Evolutionary conservation across 2,888 invertebrate genomes (phyloP).

Genomic region (Unio delphinus): DNA sequence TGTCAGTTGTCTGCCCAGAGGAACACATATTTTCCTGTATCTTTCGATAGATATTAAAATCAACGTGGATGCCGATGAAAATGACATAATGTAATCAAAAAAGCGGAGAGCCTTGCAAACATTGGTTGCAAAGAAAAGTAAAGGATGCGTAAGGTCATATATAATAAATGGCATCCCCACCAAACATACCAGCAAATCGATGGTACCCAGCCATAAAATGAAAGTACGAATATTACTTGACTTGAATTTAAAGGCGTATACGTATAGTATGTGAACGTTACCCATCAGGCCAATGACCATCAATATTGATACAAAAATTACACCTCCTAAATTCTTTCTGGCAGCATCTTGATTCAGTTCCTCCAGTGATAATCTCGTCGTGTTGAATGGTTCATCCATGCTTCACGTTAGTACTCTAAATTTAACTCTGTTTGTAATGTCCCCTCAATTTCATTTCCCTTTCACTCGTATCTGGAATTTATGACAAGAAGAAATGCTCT

Average conservation of each 20-base stretch:
- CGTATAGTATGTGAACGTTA: conserved; percentile 14
- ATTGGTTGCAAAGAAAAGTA: conserved; percentile 5
- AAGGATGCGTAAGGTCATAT: conserved; percentile 6
- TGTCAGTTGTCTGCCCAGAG: conserved; percentile 42
- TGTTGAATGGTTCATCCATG: too few species aligned
- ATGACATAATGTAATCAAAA: conserved; percentile 11
- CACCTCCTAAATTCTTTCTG: conserved; percentile 13
- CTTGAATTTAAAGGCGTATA: conserved; percentile 11
- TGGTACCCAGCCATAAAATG: conserved; percentile 11
- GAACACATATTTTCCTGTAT: conserved; percentile 50
- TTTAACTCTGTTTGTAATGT: too few species aligned
- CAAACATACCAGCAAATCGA: conserved; percentile 17
- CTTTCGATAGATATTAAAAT: conserved; percentile 29
- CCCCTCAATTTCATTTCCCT: too few species aligned
- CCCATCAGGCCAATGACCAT: conserved; percentile 18
- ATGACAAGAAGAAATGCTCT: too few species aligned
- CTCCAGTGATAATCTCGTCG: not conserved
- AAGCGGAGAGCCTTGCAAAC: conserved; percentile 18
- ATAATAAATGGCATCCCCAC: conserved; percentile 15
- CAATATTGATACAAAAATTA: conserved; percentile 8
- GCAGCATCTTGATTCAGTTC: conserved; percentile 9
- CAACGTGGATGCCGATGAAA: conserved; percentile 10
- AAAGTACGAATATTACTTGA: conserved; percentile 13
- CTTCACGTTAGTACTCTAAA: too few species aligned
- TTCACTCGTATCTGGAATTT: too few species aligned